Evolutionary conservation across 2,113 vertebrate species (phyloP), one percentile per base, ranked within the genome.

Genomic region (Oxygymnocypris stewartii): DNA sequence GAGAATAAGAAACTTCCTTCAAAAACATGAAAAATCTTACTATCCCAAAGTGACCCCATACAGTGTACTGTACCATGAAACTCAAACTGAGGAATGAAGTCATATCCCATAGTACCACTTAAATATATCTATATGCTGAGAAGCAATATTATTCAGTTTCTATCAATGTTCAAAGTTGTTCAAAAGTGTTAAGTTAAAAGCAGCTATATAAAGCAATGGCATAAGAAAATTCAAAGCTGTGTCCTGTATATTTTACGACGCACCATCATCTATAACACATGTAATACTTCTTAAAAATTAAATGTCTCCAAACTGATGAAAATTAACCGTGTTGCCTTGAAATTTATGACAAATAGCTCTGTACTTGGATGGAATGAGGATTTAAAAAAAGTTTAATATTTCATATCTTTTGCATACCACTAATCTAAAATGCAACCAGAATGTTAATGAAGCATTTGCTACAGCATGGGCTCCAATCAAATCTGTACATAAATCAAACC

Each of bases 241-340:
- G 11, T 73, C 35, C 35, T 73, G 23, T 73, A 47, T n/a, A 25
- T 23, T 73, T n/a, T 18, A 37, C 6, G 71, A 44, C 4, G 65
- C 35, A 67, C 4, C 74, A 28, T 75, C 74, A 76, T 42, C n/a
- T 9, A 76, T 76, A 76, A 49, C 42, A 47, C 49, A 47, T 76
- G 2, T 4, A 28, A 49, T 6, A 49, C 71, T 74, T 25, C n/a
- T n/a, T n/a, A 28, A 16, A 25, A 75, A 76, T 76, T 11, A 74
- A 74, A 74, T n/a, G 71, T 20, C 37, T 40, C 35, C 35, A 40
- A 73, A 73, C 35, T 42, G 71, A 74, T n/a, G 20, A 73, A 73
- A 0, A 40, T 40, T 18, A 40, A 73, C 40, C 4, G 2, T 73
- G 69, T 42, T 73, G n/a, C 10, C 40, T 71, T 40, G 20, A 8